Evolutionary conservation across 2,888 invertebrate species (phyloP), one percentile per base, ranked within the genome.

Genomic region (Itoplectis maculator): DNA sequence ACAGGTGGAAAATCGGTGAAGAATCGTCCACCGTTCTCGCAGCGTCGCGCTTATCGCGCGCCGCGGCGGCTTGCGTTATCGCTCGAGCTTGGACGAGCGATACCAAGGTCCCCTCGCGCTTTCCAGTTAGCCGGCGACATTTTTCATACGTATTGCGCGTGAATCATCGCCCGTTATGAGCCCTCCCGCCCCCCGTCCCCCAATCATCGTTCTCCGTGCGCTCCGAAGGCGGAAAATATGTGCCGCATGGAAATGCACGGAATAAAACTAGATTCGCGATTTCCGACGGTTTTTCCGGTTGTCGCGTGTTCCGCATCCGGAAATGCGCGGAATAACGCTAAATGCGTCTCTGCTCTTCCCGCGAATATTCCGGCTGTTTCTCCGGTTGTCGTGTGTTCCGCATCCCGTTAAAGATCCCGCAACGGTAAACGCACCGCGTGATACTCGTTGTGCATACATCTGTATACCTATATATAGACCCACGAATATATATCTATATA

Each of bases 381-480:
- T 59, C 59, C 45, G 49, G 80, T 86, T 87, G 86, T 81, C 76
- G 40, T 3, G 40, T 3, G 37, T 72, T 72, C 87, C 83, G 86
- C 87, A 86, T 90, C 89, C 90, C 90, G 90, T 90, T 90, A 89
- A 86, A 87, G 87, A 84, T 87, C 87, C 88, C 84, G 85, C 89
- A 90, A 89, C 90, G 88, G 89, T 88, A 88, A 88, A 88, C 83
- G 83, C 83, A 82, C 63, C 73, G 45, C 49, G 68, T 54, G 45
- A 68, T 54, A 37, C 29, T 29, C 29, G 29, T 5, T 2, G 29
- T n/a, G n/a, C n/a, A n/a, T n/a, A 54, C 20, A 56, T n/a, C n/a
- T n/a, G 37, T 20, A 45, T 23, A 18, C 13, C 15, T 63, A 8
- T 35, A 20, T 51, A 69, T 15, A 59, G 18, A 37, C 47, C n/a